Evolutionary conservation across 2,888 invertebrate genomes (phyloP), one percentile per base, ranked within the genome.

Genomic region (Prenolepis imparis): DNA sequence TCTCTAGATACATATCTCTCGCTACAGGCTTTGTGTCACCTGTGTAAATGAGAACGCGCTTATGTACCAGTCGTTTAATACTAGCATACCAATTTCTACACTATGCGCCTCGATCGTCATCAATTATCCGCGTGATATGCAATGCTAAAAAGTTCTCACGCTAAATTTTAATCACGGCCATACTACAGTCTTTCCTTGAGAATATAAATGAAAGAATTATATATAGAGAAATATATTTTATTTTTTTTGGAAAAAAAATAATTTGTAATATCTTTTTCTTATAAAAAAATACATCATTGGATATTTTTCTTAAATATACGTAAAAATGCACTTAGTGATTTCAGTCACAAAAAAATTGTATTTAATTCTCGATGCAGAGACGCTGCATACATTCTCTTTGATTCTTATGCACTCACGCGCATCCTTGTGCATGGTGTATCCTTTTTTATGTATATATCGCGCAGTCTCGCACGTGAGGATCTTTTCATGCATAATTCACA

Each of bases 1-100:
- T 74, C 44, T 74, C 61, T 61, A 61, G 73, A 74, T 74, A 74
- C 21, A 44, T 61, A 74, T 74, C 73, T 74, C 59, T 24, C 32
- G 12, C 32, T 41, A n/a, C 24, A 21, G 41, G 32, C 39, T 74
- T 61, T 74, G 61, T 74, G 73, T 74, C 61, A 61, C 32, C 44
- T 61, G 41, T 74, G 61, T 74, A 74, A 74, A 74, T 74, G 32
- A 74, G 44, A 74, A 74, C 21, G 32, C 52, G n/a, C 6, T 3
- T 52, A 8, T n/a, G 8, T 52, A 52, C 44, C 15, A 44, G 15
- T 1, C 32, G 57, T 32, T 44, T 32, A 9, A 32, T 59, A 39
- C 28, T 39, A n/a, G 15, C n/a, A 73, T 73, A 61, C 61, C 44
- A 74, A 74, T 61, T 61, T 74, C 61, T 61, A 61, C 73, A 28